Conservation (phyloP, 1,140 invertebrate species). For the Melanaphis sacchari region DNA sequence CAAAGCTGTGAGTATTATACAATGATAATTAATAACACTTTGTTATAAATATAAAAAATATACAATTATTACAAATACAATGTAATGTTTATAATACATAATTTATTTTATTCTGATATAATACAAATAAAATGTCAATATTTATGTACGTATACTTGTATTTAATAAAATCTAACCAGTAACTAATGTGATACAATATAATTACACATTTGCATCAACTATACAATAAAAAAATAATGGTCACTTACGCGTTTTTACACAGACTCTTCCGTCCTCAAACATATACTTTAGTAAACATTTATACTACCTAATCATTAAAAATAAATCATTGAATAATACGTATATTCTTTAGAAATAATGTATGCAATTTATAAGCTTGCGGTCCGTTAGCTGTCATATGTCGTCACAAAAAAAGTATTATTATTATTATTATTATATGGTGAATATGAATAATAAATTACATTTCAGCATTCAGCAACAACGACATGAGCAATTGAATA, state of each 20-base stretch:
- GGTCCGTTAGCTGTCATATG: neutral
- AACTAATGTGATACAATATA: neutral
- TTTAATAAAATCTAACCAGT: neutral
- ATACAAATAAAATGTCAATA: neutral
- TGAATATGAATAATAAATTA: conserved; percentile 26
- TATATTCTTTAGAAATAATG: neutral
- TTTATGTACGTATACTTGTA: neutral
- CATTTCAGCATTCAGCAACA: conserved; percentile 12
- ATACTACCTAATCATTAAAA: neutral
- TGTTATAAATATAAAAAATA: neutral
- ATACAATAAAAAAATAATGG: neutral
- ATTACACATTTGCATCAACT: neutral
- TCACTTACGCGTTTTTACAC: neutral
- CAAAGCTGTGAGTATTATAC: neutral
- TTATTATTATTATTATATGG: neutral
- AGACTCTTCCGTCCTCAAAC: neutral
- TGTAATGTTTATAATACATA: neutral
- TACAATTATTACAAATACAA: neutral
- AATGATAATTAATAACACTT: neutral
- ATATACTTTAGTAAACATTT: neutral
- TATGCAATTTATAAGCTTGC: conserved; percentile 12
- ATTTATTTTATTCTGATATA: neutral
- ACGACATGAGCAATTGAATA: conserved; percentile 33
- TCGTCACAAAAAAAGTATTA: conserved; percentile 2
- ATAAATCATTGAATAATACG: conserved; percentile 14